Conservation (phyloP, 2,888 invertebrate species). For the Trachelus tabidus region DNA sequence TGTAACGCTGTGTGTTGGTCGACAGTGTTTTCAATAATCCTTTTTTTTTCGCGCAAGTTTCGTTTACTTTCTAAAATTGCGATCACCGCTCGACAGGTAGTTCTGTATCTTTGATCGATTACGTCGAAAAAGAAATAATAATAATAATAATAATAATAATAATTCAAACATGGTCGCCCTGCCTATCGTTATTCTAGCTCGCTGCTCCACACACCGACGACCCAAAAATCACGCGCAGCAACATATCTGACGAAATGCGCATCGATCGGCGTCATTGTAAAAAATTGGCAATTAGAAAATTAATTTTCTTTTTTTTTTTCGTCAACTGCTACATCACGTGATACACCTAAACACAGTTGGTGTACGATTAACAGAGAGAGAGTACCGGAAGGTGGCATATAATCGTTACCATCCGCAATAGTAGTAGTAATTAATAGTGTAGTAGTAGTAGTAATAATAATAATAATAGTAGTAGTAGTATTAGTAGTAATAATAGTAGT, state of each 20-base stretch:
- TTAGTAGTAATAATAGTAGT: neutral
- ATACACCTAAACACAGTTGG: neutral
- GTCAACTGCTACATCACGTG: neutral
- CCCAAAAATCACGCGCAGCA: neutral
- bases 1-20: slow-evolving; percentile 25
- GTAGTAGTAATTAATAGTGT: neutral
- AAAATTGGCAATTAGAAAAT: neutral
- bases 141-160: too few relatives aligned
- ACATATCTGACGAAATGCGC: neutral
- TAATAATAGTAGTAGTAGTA: neutral
- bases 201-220: neutral
- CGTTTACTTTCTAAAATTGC: neutral
- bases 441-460: neutral
- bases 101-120: neutral
- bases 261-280: neutral
- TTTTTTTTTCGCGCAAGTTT: neutral
- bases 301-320: neutral
- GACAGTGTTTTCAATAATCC: neutral
- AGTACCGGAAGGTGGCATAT: neutral
- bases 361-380: neutral
- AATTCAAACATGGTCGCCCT: too few relatives aligned
- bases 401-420: neutral
- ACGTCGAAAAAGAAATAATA: neutral
- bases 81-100: neutral
- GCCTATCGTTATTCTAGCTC: too few relatives aligned